Evolutionary conservation across 2,113 vertebrate species (phyloP).

Genomic region (Rhinoptilus africanus): DNA sequence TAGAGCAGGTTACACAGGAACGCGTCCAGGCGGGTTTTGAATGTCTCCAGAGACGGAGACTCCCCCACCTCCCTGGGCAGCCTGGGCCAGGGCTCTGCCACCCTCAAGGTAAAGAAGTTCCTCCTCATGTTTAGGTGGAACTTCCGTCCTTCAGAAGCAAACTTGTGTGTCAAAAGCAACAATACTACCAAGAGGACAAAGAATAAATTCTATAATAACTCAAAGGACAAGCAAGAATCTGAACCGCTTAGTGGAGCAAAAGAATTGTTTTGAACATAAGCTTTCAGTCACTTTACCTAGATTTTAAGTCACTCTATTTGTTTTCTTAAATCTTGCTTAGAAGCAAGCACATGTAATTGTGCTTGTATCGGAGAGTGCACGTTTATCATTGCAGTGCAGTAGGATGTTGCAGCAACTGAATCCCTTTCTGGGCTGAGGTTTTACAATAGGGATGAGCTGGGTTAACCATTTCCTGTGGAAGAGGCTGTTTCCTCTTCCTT

Average conservation of each 20-base stretch:
- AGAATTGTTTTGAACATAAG: neutral
- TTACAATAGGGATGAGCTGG: slow-evolving; percentile 17
- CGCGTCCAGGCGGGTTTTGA: too few relatives aligned
- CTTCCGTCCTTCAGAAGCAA: neutral
- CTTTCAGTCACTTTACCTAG: neutral
- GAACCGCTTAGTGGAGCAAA: neutral
- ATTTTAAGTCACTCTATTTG: neutral
- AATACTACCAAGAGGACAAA: neutral
- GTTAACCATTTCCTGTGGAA: slow-evolving; percentile 43
- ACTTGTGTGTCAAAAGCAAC: neutral
- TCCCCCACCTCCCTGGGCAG: too few relatives aligned
- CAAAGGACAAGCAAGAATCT: neutral
- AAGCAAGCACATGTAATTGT: neutral
- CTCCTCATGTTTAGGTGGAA: too few relatives aligned
- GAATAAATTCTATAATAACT: neutral
- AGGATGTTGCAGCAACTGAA: neutral
- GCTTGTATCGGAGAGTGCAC: neutral
- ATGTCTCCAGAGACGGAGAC: too few relatives aligned
- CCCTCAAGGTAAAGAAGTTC: too few relatives aligned
- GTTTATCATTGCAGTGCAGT: neutral
- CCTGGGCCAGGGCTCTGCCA: too few relatives aligned
- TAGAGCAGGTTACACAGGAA: too few relatives aligned
- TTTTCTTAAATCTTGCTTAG: neutral
- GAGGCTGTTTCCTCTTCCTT: slow-evolving; percentile 26
- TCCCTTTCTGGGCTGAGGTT: slow-evolving; percentile 6